Percentiles rank a stretch among this genome's conserved stretches.
phyloP scores from a whole-genome alignment of 2,888 invertebrate species.

The Lordiphosa andalusiaca region DNA sequence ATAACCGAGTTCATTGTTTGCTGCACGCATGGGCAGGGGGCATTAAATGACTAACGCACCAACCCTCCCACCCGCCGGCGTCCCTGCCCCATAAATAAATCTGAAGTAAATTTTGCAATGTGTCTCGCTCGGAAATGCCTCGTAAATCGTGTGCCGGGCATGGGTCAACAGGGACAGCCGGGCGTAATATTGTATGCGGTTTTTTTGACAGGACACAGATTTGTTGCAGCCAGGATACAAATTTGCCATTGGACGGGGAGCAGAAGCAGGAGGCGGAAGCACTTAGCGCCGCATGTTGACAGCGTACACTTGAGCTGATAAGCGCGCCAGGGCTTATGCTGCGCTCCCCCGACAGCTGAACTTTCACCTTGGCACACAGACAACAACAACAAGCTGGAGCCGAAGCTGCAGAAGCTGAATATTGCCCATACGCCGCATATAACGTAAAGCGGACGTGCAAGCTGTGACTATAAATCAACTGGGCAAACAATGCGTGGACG shows the following conservation, averaged over 20 bases:
- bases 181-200: conserved; percentile 54
- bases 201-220: conserved; percentile 60
- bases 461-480: conserved; percentile 62
- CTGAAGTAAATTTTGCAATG: conserved; percentile 74
- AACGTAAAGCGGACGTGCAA: conserved; percentile 57
- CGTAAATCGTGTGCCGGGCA: conserved; percentile 75
- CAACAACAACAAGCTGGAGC: conserved; percentile 7
- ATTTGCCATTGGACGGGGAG: conserved; percentile 52
- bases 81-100: conserved; percentile 67
- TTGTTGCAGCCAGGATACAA: conserved; percentile 73
- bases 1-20: conserved; percentile 59
- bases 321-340: conserved; percentile 29
- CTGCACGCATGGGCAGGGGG: conserved; percentile 38
- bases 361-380: conserved; percentile 59
- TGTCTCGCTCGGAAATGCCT: conserved; percentile 76
- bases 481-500: conserved; percentile 66
- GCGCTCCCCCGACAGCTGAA: conserved; percentile 51
- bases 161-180: conserved; percentile 61
- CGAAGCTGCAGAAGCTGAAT: conserved; percentile 44
- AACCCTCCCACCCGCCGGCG: conserved; percentile 8
- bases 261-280: conserved; percentile 54
- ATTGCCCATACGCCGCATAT: conserved; percentile 71
- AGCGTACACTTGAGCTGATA: conserved; percentile 58
- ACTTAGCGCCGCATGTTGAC: conserved; percentile 70
- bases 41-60: conserved; percentile 45